Evolutionary conservation across 2,113 vertebrate species (phyloP).

Genomic region (Dryoscopus gambensis): DNA sequence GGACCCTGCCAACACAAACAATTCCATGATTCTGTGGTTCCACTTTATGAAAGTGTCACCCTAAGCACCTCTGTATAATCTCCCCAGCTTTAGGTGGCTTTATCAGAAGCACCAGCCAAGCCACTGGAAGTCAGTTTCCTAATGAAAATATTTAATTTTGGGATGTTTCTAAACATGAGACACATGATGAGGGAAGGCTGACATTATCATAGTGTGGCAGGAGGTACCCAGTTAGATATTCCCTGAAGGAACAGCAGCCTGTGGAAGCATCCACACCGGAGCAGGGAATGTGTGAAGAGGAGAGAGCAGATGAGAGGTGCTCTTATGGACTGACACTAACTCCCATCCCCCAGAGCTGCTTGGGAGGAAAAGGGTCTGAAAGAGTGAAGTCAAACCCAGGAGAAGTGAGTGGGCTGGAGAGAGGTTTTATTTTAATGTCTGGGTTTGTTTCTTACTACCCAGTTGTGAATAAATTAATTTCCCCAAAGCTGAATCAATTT

Average conservation of each 20-base stretch:
- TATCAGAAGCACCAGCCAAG: background rate
- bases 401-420: background rate
- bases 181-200: background rate
- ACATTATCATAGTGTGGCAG: background rate
- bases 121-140: background rate
- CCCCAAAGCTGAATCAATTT: background rate
- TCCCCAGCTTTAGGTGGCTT: background rate
- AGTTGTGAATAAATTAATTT: background rate
- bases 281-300: background rate
- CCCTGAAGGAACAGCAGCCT: background rate
- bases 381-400: background rate
- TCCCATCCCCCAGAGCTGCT: background rate
- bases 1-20: background rate
- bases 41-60: background rate
- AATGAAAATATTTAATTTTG: background rate
- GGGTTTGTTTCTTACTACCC: background rate
- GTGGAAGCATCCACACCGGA: background rate
- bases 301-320: rapidly evolving
- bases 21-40: background rate
- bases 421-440: background rate
- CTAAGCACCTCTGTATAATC: background rate
- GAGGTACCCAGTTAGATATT: background rate
- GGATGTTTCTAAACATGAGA: background rate
- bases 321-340: background rate
- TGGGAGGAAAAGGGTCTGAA: background rate